Conservation (phyloP, 2,888 invertebrate genomes). For the Diabrotica balteata region DNA sequence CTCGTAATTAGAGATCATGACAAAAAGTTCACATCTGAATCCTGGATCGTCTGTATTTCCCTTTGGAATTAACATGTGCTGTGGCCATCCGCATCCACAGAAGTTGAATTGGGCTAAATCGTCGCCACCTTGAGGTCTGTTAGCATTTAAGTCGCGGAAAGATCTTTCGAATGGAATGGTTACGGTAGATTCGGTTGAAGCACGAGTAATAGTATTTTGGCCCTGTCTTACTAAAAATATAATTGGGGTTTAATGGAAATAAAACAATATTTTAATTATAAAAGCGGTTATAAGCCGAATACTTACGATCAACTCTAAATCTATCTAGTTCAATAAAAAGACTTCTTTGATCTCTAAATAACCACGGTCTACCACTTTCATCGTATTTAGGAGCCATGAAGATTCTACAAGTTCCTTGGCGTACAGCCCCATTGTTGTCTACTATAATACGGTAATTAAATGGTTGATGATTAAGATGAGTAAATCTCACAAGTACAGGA, state of each 20-base stretch:
- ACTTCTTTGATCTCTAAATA: slow-evolving; percentile 68
- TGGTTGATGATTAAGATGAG: slow-evolving; percentile 78
- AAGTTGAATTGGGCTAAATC: slow-evolving; percentile 71
- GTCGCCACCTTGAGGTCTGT: slow-evolving; percentile 67
- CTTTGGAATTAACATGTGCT: slow-evolving; percentile 80
- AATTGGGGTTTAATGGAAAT: too few species aligned
- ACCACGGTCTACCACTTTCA: slow-evolving; percentile 70
- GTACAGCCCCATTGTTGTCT: slow-evolving; percentile 56
- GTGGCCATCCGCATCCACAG: slow-evolving; percentile 91
- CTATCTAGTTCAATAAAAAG: slow-evolving; percentile 79
- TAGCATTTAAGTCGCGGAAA: slow-evolving; percentile 73
- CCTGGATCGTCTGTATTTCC: slow-evolving; percentile 68
- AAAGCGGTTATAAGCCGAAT: too few species aligned
- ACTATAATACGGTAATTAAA: slow-evolving; percentile 68
- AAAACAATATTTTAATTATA: too few species aligned
- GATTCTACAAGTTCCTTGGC: slow-evolving; percentile 71
- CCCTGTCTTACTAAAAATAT: slow-evolving; percentile 69
- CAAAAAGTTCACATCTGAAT: slow-evolving; percentile 73
- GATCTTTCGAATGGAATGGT: slow-evolving; percentile 85
- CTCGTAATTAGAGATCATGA: slow-evolving; percentile 78
- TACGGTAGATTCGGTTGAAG: slow-evolving; percentile 77
- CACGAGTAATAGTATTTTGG: slow-evolving; percentile 70
- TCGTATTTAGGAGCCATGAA: slow-evolving; percentile 74
- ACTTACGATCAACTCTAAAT: slow-evolving; percentile 70
- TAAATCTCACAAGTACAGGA: slow-evolving; percentile 67